Conservation (phyloP, 2,113 vertebrate species). For the Gadus macrocephalus region DNA sequence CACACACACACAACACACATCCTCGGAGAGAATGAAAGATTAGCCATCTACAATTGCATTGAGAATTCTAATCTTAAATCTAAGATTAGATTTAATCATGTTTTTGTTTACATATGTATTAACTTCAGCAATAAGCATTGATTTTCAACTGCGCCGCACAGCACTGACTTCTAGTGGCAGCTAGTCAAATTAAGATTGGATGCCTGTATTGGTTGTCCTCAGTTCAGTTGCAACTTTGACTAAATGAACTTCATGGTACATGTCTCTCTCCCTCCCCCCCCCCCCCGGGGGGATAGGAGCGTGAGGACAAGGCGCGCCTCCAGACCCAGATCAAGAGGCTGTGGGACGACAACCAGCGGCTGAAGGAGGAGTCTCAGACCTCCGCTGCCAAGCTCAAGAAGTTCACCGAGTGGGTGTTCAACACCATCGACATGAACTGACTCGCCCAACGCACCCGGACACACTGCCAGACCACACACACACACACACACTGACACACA, state of each 20-base stretch:
- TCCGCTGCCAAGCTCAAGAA: constrained; percentile 97
- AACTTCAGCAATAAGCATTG: too few relatives aligned
- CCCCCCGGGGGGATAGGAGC: constrained; percentile 88
- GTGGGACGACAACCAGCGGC: constrained; percentile 94
- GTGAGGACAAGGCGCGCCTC: constrained; percentile 90
- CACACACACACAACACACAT: too few relatives aligned
- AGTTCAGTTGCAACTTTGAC: not conserved
- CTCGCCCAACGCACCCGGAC: not conserved
- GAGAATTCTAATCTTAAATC: too few relatives aligned
- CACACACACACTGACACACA: too few relatives aligned
- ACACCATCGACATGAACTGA: constrained; percentile 99
- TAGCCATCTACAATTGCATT: too few relatives aligned
- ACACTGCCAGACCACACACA: too few relatives aligned
- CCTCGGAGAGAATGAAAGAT: too few relatives aligned
- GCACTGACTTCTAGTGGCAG: too few relatives aligned
- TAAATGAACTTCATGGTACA: not conserved
- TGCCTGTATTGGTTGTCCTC: not conserved
- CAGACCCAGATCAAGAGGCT: constrained; percentile 93
- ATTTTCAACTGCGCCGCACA: too few relatives aligned
- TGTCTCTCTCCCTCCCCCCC: not conserved
- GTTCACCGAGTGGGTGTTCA: constrained; percentile 99
- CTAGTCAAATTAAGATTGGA: too few relatives aligned
- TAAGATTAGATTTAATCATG: too few relatives aligned
- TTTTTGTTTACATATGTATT: too few relatives aligned
- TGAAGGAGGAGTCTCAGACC: constrained; percentile 95